These are phyloP conservation scores for Fabriciana adippe DNA, from an alignment of 2,888 invertebrate genomes.

Conservation along the genomic window DNA sequence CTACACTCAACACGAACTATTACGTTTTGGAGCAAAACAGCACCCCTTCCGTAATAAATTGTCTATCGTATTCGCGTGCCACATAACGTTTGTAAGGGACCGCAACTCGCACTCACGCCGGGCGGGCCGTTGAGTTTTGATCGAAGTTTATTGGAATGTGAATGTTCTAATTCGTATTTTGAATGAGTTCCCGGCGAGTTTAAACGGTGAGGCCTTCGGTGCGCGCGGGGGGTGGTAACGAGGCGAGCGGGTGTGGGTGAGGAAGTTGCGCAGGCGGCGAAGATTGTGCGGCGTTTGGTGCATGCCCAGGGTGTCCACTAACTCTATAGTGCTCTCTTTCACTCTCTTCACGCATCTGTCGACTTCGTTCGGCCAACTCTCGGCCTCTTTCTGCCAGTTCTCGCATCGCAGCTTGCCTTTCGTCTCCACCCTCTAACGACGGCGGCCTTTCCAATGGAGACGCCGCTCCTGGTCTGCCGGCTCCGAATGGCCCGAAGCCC, in stretches of 20 bases:
- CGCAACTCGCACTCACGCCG: constrained; percentile 39
- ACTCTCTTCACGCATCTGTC: constrained; percentile 77
- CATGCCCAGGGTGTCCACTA: constrained; percentile 61
- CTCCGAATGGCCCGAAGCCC: constrained; percentile 88
- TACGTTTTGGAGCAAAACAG: constrained; percentile 42
- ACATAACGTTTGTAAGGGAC: constrained; percentile 61
- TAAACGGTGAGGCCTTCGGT: constrained; percentile 89
- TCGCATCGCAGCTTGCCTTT: constrained; percentile 76
- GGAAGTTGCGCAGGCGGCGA: constrained; percentile 54
- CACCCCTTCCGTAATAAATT: constrained; percentile 45
- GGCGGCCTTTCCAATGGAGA: constrained; percentile 77
- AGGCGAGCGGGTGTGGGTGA: constrained; percentile 74
- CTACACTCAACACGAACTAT: constrained; percentile 65
- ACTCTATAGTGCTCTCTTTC: constrained; percentile 73
- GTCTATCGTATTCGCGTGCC: constrained; percentile 43
- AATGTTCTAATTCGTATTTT: constrained; percentile 13
- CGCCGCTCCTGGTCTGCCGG: constrained; percentile 79
- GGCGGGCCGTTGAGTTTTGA: constrained; percentile 20
- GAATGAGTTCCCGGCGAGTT: constrained; percentile 43
- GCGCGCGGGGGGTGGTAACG: constrained; percentile 84
- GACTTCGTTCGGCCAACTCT: constrained; percentile 76
- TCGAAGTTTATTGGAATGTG: constrained; percentile 38
- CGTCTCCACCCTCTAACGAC: constrained; percentile 70
- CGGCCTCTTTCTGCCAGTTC: constrained; percentile 81
- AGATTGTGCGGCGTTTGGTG: constrained; percentile 68